Evolutionary conservation across 2,113 vertebrate species (phyloP), one percentile per base, ranked within the genome.

Genomic region (Melanotaenia duboulayi): DNA sequence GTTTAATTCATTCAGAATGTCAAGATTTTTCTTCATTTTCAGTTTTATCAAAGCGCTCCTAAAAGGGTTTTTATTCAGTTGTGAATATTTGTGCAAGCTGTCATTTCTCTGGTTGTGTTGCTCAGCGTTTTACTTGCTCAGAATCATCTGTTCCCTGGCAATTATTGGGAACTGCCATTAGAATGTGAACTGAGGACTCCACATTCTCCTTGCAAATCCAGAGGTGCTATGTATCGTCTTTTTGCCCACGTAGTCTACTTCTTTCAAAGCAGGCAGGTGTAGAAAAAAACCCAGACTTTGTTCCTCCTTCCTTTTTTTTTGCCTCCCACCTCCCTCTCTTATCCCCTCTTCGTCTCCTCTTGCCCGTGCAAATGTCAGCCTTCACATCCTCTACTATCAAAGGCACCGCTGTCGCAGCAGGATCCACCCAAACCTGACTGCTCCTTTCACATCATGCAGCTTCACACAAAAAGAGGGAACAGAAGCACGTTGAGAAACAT

Each of bases 321-420:
- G 17, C 49, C 67, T 32, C 64, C 72, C 76, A 7, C 65, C 20
- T 44, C 24, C 58, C 52, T 16, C 37, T 46, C 10, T 39, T 37
- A 57, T 10, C 50, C 62, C 71, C 2, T 14, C 55, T 6, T 49
- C 55, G 0, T 51, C 50, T 55, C 63, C 60, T 28, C 62, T 52
- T 28, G 35, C 20, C 78, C 48, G 14, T 64, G 67, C 63, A 89
- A 89, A 90, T 89, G 87, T 83, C 83, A 88, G 54, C 83, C 80
- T 83, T 88, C 84, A 77, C 78, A 76, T 84, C 75, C 52, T 72
- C 82, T 70, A 65, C 83, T 59, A 84, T 85, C 85, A 86, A 81
- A 86, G 82, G 58, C 61, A 23, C 59, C n/a, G 20, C 68, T 6
- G 50, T 70, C 68, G 2, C 86, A 82, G 79, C 79, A 54, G 83